These are phyloP conservation scores for Tylochromis polylepis DNA, from an alignment of 2,113 vertebrate species.

Conservation along the genomic window DNA sequence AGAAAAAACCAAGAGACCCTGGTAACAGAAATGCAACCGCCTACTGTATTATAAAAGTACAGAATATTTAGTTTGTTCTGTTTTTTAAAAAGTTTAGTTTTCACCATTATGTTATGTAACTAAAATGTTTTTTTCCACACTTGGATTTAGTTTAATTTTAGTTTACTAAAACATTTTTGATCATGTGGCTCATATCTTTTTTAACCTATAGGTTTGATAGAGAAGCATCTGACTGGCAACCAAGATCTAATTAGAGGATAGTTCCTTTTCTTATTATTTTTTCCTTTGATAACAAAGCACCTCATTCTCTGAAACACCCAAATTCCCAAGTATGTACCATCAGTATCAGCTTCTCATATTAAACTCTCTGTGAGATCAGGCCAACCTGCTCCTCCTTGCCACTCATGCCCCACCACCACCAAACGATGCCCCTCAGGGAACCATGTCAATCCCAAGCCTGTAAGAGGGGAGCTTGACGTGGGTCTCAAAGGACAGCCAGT, in stretches of 20 bases:
- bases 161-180: neutral
- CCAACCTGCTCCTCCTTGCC: neutral
- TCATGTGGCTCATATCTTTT: neutral
- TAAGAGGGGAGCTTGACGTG: constrained; percentile 18
- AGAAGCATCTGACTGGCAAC: neutral
- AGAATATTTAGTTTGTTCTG: neutral
- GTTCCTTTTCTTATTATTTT: neutral
- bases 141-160: neutral
- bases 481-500: constrained; percentile 16
- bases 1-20: neutral
- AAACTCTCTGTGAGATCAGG: neutral
- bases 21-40: neutral
- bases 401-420: neutral
- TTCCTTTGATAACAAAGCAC: neutral
- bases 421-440: constrained; percentile 17
- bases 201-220: neutral
- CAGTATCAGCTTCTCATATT: constrained; percentile 24
- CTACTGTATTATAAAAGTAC: neutral
- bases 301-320: neutral
- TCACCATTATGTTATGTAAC: neutral
- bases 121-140: neutral
- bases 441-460: constrained; percentile 45
- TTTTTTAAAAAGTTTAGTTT: neutral
- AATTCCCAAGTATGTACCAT: constrained; percentile 17
- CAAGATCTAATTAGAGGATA: neutral